Evolutionary conservation across 2,113 vertebrate species (phyloP), one percentile per base, ranked within the genome.

Genomic region (Carollia perspicillata): DNA sequence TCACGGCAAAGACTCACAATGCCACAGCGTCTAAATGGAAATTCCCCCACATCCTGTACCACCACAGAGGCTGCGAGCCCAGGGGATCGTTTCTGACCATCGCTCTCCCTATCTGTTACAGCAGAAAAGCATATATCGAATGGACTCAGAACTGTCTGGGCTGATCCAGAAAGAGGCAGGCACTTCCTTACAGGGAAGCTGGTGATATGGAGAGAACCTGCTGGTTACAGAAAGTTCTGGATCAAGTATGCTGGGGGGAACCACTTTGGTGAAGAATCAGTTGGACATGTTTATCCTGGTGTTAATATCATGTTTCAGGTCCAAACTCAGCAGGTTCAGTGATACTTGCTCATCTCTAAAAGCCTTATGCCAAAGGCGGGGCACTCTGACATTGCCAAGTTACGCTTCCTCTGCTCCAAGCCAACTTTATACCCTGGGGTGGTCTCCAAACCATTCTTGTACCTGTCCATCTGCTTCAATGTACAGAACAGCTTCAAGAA

Each of bases 231-330:
- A 7, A 75, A 87, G 55, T 35, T 77, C 40, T 37, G 9, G 26
- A 22, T 20, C 33, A 42, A 5, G n/a, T 8, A 37, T 5, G 17
- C 55, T 5, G 3, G 55, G 49, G 75, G 53, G 47, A 58, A 17
- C 6, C 6, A 1, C 17, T 74, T 14, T 2, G 28, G 49, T 20
- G 42, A 75, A 75, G 30, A 83, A 22, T 26, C 65, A 0, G 58
- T 23, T 20, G 37, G 51, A 42, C 22, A 28, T 0, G 0, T 3
- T 33, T 13, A 42, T 0, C 28, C 7, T 4, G 3, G 18, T 37
- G 30, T 69, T 47, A 78, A 10, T 30, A 22, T 77, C 17, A 0
- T 4, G 40, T 16, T 69, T n/a, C 18, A 35, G 7, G 42, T 26
- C 40, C 9, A 3, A 13, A 9, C 2, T 17, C 47, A 49, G 37